Percentiles rank a stretch among this genome's conserved stretches.
phyloP scores from a whole-genome alignment of 2,113 vertebrate species.

The Hippolais icterina region DNA sequence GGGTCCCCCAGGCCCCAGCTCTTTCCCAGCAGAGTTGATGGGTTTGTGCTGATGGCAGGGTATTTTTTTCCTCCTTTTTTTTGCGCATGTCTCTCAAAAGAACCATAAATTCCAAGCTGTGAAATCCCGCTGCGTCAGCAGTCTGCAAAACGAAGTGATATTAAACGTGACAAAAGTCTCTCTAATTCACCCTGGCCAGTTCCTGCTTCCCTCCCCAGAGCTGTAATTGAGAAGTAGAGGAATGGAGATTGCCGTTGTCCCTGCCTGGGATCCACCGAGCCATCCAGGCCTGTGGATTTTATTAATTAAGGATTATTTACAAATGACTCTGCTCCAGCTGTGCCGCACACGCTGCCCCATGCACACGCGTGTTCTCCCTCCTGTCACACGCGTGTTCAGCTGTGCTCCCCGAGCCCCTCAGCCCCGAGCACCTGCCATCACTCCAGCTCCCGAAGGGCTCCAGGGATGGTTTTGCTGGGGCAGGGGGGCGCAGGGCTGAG shows the following conservation, averaged over 20 bases:
- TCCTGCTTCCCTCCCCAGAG: constrained; percentile 20
- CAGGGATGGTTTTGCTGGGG: accelerated
- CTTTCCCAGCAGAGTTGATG: not conserved
- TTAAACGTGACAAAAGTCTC: constrained; percentile 84
- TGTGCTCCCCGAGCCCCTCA: accelerated
- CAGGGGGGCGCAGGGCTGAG: accelerated
- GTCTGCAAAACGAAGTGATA: constrained; percentile 85
- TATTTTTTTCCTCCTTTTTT: constrained; percentile 74
- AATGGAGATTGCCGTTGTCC: not conserved
- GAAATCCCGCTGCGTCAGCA: constrained; percentile 85
- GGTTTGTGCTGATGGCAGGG: constrained; percentile 81
- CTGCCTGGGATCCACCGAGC: constrained; percentile 13
- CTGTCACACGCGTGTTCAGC: accelerated
- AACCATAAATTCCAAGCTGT: constrained; percentile 83
- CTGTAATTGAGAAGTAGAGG: constrained; percentile 52
- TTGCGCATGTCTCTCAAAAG: constrained; percentile 82
- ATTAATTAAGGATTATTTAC: constrained; percentile 68
- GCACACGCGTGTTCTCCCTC: accelerated
- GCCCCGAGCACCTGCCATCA: accelerated
- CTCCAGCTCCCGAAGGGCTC: accelerated
- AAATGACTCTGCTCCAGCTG: not conserved
- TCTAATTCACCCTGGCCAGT: constrained; percentile 79
- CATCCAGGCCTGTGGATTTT: constrained; percentile 20
- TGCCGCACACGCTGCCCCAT: accelerated
- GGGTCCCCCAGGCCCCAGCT: not conserved